phyloP scores from a whole-genome alignment of 1,140 invertebrate species.

The Chelonus insularis region DNA sequence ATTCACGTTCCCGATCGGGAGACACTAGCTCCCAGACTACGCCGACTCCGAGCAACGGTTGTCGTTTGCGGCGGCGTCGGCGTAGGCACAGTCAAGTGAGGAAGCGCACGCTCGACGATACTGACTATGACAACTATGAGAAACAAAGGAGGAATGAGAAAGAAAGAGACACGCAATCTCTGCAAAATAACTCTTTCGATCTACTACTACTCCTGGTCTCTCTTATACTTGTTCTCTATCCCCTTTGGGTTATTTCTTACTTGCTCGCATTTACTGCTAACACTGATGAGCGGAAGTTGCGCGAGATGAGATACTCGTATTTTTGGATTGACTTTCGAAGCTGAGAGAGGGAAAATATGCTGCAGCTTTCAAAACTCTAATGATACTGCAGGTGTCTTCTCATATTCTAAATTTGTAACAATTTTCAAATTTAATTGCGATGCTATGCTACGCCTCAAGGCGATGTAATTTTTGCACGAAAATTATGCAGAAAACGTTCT shows the following conservation, averaged over 20 bases:
- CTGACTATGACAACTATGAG: not conserved
- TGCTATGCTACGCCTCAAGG: not conserved
- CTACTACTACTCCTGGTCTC: not conserved
- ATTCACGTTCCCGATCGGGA: conserved; percentile 42
- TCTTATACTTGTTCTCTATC: not conserved
- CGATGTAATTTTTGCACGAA: not conserved
- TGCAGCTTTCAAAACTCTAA: not conserved
- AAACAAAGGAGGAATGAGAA: not conserved
- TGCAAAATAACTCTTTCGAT: conserved; percentile 20
- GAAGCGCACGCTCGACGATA: conserved; percentile 39
- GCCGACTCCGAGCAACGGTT: conserved; percentile 44
- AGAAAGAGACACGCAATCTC: conserved; percentile 15
- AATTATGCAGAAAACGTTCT: no score
- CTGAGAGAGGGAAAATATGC: conserved; percentile 2
- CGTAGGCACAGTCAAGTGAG: conserved; percentile 36
- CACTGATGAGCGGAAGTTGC: conserved; percentile 18
- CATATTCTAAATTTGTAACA: not conserved
- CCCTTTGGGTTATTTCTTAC: not conserved
- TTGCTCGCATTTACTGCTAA: not conserved
- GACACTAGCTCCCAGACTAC: conserved; percentile 47
- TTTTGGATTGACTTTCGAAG: conserved; percentile 19
- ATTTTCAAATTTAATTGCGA: conserved; percentile 2
- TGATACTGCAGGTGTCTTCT: conserved; percentile 18
- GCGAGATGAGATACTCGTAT: conserved; percentile 20
- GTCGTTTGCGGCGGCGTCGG: conserved; percentile 41